These are phyloP conservation scores for Rhingia rostrata DNA, from an alignment of 2,888 invertebrate species.

Conservation along the genomic window DNA sequence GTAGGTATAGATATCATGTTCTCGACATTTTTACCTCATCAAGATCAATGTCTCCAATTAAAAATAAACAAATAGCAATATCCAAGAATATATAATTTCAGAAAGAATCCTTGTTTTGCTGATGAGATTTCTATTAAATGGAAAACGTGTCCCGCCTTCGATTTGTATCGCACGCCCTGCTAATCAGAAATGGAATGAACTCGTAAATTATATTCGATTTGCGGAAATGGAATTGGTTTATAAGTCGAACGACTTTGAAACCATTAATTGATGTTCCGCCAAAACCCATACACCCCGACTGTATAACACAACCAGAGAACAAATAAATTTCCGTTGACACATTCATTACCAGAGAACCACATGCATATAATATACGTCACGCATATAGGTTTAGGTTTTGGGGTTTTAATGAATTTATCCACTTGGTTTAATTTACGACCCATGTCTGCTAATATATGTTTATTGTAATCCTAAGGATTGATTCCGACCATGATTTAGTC, in stretches of 20 bases:
- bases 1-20: too few relatives aligned
- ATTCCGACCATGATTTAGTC: too few relatives aligned
- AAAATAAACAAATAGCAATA: too few relatives aligned
- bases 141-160: conserved; percentile 18
- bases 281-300: conserved; percentile 25
- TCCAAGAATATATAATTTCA: neutral
- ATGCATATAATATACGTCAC: conserved; percentile 24
- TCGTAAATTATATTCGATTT: conserved; percentile 65
- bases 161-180: neutral
- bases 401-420: conserved; percentile 56
- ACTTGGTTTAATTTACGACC: conserved; percentile 44
- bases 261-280: conserved; percentile 62
- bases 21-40: too few relatives aligned
- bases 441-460: too few relatives aligned
- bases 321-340: conserved; percentile 67
- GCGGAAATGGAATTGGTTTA: conserved; percentile 59
- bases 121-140: conserved; percentile 14
- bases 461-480: too few relatives aligned
- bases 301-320: conserved; percentile 39
- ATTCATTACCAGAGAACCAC: conserved; percentile 51
- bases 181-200: conserved; percentile 39
- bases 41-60: too few relatives aligned
- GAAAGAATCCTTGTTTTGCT: conserved; percentile 1
- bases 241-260: conserved; percentile 52
- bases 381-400: neutral